Evolutionary conservation across 2,797 vertebrate species (phyloP).

Genomic region (Pelobates cultripes): DNA sequence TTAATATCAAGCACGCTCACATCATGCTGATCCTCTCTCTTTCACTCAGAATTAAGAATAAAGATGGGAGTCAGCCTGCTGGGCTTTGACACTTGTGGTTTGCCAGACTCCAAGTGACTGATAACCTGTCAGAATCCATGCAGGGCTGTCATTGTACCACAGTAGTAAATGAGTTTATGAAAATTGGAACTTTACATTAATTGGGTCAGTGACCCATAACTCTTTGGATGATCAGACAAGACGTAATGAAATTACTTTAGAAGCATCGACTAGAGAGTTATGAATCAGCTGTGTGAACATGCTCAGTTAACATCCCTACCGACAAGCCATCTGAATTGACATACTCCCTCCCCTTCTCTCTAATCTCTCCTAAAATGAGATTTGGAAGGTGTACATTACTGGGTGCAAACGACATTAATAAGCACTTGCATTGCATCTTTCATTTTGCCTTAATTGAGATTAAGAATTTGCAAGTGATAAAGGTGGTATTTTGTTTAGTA

Average conservation of each 20-base stretch:
- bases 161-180: slow-evolving; percentile 53
- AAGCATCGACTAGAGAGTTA: slow-evolving; percentile 18
- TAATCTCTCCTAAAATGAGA: neutral
- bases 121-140: slow-evolving; percentile 50
- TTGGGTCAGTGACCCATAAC: slow-evolving; percentile 56
- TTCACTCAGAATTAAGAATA: slow-evolving; percentile 35
- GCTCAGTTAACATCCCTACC: neutral
- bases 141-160: slow-evolving; percentile 34
- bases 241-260: slow-evolving; percentile 52
- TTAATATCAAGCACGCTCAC: neutral
- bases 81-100: slow-evolving; percentile 47
- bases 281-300: slow-evolving; percentile 16
- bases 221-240: slow-evolving; percentile 39
- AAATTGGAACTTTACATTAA: slow-evolving; percentile 53
- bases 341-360: neutral
- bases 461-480: slow-evolving; percentile 40
- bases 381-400: slow-evolving; percentile 17
- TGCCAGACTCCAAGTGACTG: slow-evolving; percentile 41
- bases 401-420: slow-evolving; percentile 20
- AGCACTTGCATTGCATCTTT: slow-evolving; percentile 37
- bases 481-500: slow-evolving; percentile 48
- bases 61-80: slow-evolving; percentile 32
- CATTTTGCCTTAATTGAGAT: slow-evolving; percentile 46
- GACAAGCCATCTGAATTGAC: slow-evolving; percentile 17
- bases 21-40: slow-evolving; percentile 20